Base-by-base conservation (phyloP, 2,888 invertebrate species). In the Rotaria sp. region DNA sequence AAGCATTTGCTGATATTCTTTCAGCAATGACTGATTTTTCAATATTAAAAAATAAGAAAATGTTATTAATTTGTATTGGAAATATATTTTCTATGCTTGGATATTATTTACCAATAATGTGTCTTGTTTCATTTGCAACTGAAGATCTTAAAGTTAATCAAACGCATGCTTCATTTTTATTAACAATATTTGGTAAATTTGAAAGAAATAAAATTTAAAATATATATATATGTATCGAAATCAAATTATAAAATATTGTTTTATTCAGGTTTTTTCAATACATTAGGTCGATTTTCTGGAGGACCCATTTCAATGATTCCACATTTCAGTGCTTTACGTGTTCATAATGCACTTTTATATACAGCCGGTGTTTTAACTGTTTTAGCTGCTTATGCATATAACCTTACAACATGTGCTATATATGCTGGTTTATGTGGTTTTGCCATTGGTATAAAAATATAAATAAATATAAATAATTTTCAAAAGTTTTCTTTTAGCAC, bases 11-110 rank as follows among this genome's bases (percentile, higher is more conserved):
- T 13, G 45, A 80, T 45, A 80, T 80, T 26, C 45, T 80, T 13
- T 41, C 45, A 2, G 7, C 80, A 13, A 80, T 80, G 80, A 41
- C n/a, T 13, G 80, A 80, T 80, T 80, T 80, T 41, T 45, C 41
- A 11, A 80, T 80, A 80, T 80, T 80, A 80, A 80, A 80, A 41
- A 80, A 80, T 80, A 80, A 41, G n/a, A 45, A 80, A 45, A 80
- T 80, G 80, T 80, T 80, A 80, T n/a, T 80, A 45, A 80, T 80
- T 45, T 80, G 80, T 80, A 80, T 80, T 80, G 80, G 80, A 80
- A 80, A 80, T 80, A 45, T 80, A 5, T 80, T 80, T 45, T 45
- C 80, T 13, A 80, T 80, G 80, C n/a, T 80, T 0, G 80, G 80
- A 26, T 80, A 80, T 80, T 80, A 45, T n/a, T 41, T 80, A 41